These are phyloP conservation scores for Drosophila navojoa DNA, from an alignment of 1,140 invertebrate species.

Conservation along the genomic window DNA sequence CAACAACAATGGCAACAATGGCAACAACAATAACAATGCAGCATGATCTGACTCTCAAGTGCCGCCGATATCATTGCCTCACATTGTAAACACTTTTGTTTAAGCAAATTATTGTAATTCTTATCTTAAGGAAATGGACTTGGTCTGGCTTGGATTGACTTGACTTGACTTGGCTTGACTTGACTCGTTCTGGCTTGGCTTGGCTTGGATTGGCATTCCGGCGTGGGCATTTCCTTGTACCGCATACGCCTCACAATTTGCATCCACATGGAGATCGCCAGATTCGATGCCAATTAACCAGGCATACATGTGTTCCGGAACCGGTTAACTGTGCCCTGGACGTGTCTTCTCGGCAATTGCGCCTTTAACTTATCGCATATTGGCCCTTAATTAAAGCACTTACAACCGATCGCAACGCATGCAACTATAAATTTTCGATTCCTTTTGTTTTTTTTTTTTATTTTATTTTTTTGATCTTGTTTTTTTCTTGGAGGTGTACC, in stretches of 20 bases:
- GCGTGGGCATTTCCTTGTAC: constrained; percentile 37
- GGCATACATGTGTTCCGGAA: constrained; percentile 32
- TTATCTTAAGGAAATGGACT: constrained; percentile 29
- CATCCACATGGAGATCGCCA: background rate
- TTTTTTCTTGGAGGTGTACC: constrained; percentile 6
- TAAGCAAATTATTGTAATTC: constrained; percentile 68
- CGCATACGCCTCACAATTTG: constrained; percentile 16
- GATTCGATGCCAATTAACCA: constrained; percentile 32
- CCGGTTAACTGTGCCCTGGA: constrained; percentile 48
- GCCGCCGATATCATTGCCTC: constrained; percentile 26
- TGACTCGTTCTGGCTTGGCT: background rate
- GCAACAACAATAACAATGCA: background rate
- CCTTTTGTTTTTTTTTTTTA: background rate
- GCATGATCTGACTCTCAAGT: constrained; percentile 47
- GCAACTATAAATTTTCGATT: constrained; percentile 21
- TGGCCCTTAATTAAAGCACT: constrained; percentile 71
- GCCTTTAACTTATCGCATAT: constrained; percentile 70
- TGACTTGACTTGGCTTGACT: background rate
- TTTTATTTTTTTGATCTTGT: background rate
- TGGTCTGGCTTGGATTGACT: background rate
- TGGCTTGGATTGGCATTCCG: constrained; percentile 4
- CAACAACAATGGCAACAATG: constrained; percentile 2
- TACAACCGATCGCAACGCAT: constrained; percentile 64
- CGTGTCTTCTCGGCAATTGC: constrained; percentile 68
- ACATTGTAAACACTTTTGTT: constrained; percentile 64